These are phyloP conservation scores for Orgyia antiqua DNA, from an alignment of 2,888 invertebrate genomes.

Conservation along the genomic window DNA sequence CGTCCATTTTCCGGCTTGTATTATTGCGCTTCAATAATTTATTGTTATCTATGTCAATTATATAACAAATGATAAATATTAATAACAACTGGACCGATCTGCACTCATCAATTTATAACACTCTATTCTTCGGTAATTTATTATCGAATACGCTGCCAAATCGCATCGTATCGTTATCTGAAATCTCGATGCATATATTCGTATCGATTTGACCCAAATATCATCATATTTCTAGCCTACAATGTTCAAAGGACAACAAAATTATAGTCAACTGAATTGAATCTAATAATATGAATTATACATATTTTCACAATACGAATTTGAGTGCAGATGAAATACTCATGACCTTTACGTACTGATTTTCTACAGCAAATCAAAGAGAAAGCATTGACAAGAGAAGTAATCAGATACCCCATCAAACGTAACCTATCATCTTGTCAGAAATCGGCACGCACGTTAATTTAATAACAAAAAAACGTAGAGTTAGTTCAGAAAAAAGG, in stretches of 20 bases:
- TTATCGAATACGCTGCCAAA: conserved; percentile 32
- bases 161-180: conserved; percentile 26
- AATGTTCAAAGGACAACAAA: conserved; percentile 11
- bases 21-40: conserved; percentile 14
- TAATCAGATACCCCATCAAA: conserved; percentile 74
- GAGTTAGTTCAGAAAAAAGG: conserved; percentile 46
- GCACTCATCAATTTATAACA: conserved; percentile 25
- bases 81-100: conserved; percentile 29
- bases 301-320: conserved; percentile 21
- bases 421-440: conserved; percentile 74
- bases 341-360: conserved; percentile 47
- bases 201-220: too few species aligned
- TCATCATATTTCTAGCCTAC: too few species aligned
- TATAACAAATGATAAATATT: conserved; percentile 31
- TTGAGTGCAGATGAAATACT: conserved; percentile 31
- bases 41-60: conserved; percentile 15
- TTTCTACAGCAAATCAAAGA: conserved; percentile 73
- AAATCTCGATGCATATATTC: conserved; percentile 26
- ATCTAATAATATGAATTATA: conserved; percentile 16
- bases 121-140: conserved; percentile 33
- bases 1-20: conserved; percentile 3
- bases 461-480: conserved; percentile 72
- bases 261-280: conserved; percentile 14
- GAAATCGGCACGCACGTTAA: conserved; percentile 77
- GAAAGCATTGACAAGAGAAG: conserved; percentile 76